Conservation (phyloP, 1,140 invertebrate species). For the Cyrtorhinus lividipennis region DNA sequence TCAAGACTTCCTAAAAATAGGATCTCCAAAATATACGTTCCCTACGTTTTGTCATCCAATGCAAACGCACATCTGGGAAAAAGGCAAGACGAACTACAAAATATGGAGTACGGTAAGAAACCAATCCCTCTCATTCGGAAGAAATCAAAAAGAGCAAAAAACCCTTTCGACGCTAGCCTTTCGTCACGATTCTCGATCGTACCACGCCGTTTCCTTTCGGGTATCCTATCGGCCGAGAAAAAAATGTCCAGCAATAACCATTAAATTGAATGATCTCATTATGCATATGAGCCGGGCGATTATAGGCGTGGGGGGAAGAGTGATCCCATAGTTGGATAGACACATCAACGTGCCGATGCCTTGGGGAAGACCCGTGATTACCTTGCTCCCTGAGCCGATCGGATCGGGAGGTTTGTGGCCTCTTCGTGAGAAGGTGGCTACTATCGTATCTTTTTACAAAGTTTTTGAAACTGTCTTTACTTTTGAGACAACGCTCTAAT, state of each 20-base stretch:
- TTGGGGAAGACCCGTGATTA: constrained; percentile 1
- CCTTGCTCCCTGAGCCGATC: neutral
- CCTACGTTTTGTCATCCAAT: neutral
- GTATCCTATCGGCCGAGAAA: neutral
- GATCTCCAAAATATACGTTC: neutral
- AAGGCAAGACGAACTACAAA: neutral
- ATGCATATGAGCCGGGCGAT: constrained; percentile 13
- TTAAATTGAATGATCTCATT: constrained; percentile 17
- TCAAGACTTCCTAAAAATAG: neutral
- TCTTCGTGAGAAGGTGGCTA: neutral
- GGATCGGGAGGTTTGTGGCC: neutral
- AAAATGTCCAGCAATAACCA: constrained; percentile 10
- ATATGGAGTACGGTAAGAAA: neutral
- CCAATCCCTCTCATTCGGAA: neutral
- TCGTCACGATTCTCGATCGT: neutral
- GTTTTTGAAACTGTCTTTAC: too few relatives aligned
- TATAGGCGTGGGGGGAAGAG: neutral
- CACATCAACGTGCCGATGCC: constrained; percentile 5
- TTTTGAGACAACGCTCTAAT: too few relatives aligned
- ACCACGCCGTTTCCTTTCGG: neutral
- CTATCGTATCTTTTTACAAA: too few relatives aligned
- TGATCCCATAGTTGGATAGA: constrained; percentile 12
- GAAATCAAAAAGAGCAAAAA: neutral
- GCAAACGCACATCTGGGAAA: neutral
- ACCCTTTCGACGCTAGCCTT: neutral